Evolutionary conservation across 2,888 invertebrate genomes (phyloP).

Genomic region (Automeris io): DNA sequence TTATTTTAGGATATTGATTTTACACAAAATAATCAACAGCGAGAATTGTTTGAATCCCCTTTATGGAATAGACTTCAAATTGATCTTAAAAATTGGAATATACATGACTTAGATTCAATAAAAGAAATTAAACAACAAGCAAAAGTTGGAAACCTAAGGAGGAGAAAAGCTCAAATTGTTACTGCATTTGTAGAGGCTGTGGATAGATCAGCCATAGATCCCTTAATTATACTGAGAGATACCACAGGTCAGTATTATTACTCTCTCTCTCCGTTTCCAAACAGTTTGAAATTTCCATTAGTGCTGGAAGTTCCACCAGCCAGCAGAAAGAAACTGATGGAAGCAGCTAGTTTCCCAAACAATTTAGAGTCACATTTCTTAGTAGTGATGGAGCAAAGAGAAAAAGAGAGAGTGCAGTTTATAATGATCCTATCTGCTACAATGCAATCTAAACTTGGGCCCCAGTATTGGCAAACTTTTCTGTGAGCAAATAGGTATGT

Average conservation of each 20-base stretch:
- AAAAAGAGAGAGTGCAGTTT: no score
- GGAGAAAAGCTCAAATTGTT: constrained; percentile 54
- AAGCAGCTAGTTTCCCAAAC: no score
- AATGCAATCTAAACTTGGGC: no score
- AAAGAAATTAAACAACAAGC: constrained; percentile 55
- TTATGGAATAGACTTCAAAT: constrained; percentile 48
- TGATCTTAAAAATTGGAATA: constrained; percentile 41
- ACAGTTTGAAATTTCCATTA: no score
- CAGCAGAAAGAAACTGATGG: no score
- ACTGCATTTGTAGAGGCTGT: constrained; percentile 59
- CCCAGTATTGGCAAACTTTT: no score
- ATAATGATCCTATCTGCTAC: no score
- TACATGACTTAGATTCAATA: constrained; percentile 47
- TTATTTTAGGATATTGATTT: constrained; percentile 56
- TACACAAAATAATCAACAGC: constrained; percentile 42
- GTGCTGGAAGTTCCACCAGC: no score
- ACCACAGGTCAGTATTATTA: constrained; percentile 41
- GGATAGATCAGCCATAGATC: constrained; percentile 61
- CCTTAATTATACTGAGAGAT: constrained; percentile 57
- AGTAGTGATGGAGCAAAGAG: no score
- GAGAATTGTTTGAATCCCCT: constrained; percentile 53
- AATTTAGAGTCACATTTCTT: no score
- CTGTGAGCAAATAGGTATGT: no score
- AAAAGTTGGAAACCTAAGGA: constrained; percentile 42
- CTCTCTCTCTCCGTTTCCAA: no score